phyloP scores from a whole-genome alignment of 2,797 vertebrate species.

The Betta splendens region DNA sequence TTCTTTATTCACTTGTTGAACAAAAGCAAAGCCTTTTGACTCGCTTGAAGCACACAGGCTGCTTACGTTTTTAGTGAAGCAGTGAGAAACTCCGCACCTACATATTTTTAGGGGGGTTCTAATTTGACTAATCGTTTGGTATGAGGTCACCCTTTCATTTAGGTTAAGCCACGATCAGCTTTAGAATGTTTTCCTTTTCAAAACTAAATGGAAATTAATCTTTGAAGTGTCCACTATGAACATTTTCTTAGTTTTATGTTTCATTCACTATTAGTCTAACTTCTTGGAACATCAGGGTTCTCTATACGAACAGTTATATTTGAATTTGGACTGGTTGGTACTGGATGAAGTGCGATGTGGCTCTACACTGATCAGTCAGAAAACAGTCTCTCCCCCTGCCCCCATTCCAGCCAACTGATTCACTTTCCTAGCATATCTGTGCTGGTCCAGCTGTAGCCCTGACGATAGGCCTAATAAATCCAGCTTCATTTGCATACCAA shows the following conservation, averaged over 20 bases:
- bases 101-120: conserved; percentile 28
- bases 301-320: conserved; percentile 42
- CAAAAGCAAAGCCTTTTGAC: background rate
- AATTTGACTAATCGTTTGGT: conserved; percentile 63
- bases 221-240: conserved; percentile 26
- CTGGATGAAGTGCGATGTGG: conserved; percentile 40
- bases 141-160: conserved; percentile 64
- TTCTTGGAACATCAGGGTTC: background rate
- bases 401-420: conserved; percentile 73
- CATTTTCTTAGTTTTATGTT: background rate
- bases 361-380: conserved; percentile 57
- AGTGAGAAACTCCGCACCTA: conserved; percentile 1
- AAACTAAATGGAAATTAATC: conserved; percentile 56
- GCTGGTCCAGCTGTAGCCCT: conserved; percentile 83
- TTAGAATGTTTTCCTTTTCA: conserved; percentile 53
- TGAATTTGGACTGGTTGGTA: conserved; percentile 46
- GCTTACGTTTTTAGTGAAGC: conserved; percentile 9
- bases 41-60: conserved; percentile 19
- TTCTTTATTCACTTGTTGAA: conserved; percentile 6
- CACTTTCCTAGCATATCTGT: conserved; percentile 82
- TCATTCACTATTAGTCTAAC: background rate
- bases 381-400: conserved; percentile 53
- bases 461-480: conserved; percentile 85
- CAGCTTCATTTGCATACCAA: conserved; percentile 83
- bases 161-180: conserved; percentile 74